Conservation (phyloP, 1,140 invertebrate genomes). For the Drosophila willistoni region DNA sequence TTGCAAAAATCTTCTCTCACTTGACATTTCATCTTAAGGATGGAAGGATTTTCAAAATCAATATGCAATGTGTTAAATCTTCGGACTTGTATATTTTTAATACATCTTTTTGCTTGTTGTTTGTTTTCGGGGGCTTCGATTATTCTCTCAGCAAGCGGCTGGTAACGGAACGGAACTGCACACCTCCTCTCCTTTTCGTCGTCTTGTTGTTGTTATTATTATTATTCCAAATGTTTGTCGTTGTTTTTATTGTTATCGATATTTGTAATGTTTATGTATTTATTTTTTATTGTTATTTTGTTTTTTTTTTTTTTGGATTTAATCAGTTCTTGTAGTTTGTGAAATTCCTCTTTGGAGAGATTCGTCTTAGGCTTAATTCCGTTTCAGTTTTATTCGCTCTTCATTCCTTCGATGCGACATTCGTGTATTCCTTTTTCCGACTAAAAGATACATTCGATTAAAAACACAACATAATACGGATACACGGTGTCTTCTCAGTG, state of each 20-base stretch:
- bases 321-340: constrained; percentile 44
- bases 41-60: constrained; percentile 1
- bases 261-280: constrained; percentile 25
- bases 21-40: not conserved
- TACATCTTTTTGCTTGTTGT: not conserved
- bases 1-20: constrained; percentile 12
- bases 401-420: constrained; percentile 54
- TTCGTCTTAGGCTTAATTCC: constrained; percentile 64
- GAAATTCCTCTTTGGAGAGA: constrained; percentile 39
- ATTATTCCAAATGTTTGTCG: constrained; percentile 32
- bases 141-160: constrained; percentile 57
- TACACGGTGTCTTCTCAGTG: constrained; percentile 13
- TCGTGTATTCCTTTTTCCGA: constrained; percentile 77
- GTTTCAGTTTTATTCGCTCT: constrained; percentile 48
- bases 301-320: constrained; percentile 32
- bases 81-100: too few species aligned
- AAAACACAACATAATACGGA: constrained; percentile 74
- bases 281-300: constrained; percentile 29
- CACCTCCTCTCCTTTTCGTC: constrained; percentile 20
- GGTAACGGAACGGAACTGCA: constrained; percentile 46
- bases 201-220: constrained; percentile 6
- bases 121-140: not conserved
- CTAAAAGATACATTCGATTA: constrained; percentile 77
- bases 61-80: not conserved
- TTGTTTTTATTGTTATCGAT: constrained; percentile 45